Evolutionary conservation across 30 jellyfish, hydroid and myxozoan genomes (phyloP), one percentile per base, ranked within the genome.

Genomic region (Cassiopea xamachana): DNA sequence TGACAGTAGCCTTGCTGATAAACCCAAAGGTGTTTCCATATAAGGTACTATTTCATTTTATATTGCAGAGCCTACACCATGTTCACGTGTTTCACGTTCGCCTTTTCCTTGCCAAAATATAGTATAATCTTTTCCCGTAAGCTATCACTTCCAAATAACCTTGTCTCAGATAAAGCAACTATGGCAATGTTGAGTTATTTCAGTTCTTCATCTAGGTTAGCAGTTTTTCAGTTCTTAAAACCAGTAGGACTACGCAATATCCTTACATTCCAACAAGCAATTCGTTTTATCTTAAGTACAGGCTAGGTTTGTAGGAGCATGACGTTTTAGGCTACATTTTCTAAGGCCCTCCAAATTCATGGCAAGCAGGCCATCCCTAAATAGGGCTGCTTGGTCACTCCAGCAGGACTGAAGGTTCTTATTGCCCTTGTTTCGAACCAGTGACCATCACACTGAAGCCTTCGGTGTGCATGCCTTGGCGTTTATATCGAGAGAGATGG

Each of bases 1-100:
- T 45, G 80, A 45, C 88, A 79, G 15, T 15, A 79, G 17, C 48
- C 78, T 69, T 18, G 48, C 9, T 69, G 78, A 17, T 69, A 17
- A 17, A 69, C 58, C 84, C 84, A 49, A 14, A 17, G 81, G 77
- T 7, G 39, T 43, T 18, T 48, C 64, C 64, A 55, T 55, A 55
- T 55, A 55, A 55, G 64, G 64, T 55, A 55, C 64, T 3, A 55
- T 55, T 55, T 55, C 67, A 39, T 55, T 81, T 61, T 48, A 8
- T 5, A 81, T 84, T 87, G 92, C 92, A 84, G 69, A 84, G 12
- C 92, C 74, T 5, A 84, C 92, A 16, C 92, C 90, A 64, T 67
- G 76, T 46, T 79, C 90, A 67, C 84, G 89, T 60, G 19, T 60
- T 50, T 68, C 75, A 46, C 76, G 46, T 46, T 51, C 58, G 2